phyloP scores from a whole-genome alignment of 2,888 invertebrate species.

The Ametastegia equiseti region DNA sequence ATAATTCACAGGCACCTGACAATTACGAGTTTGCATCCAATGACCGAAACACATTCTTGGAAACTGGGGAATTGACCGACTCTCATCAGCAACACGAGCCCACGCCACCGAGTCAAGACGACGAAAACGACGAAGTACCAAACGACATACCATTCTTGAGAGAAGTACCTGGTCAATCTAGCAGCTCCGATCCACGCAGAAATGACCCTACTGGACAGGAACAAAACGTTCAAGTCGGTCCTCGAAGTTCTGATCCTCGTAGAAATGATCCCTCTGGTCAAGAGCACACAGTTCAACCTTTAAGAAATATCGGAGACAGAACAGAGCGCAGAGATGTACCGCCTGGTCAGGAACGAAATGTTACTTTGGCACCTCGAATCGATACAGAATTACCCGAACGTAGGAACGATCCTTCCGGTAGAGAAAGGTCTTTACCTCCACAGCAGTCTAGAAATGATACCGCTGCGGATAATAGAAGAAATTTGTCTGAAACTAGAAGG shows the following conservation, averaged over 20 bases:
- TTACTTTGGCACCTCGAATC: constrained; percentile 58
- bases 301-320: constrained; percentile 64
- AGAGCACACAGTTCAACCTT: constrained; percentile 58
- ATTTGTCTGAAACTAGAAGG: constrained; percentile 30
- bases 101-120: constrained; percentile 70
- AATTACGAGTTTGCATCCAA: constrained; percentile 74
- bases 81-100: constrained; percentile 71
- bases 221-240: constrained; percentile 64
- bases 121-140: constrained; percentile 74
- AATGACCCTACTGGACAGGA: constrained; percentile 74
- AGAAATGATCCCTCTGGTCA: constrained; percentile 73
- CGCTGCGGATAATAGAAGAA: constrained; percentile 63
- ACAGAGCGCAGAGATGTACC: constrained; percentile 66
- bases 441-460: constrained; percentile 71
- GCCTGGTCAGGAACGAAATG: constrained; percentile 65
- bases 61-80: constrained; percentile 74
- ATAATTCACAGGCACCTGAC: constrained; percentile 63
- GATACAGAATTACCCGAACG: constrained; percentile 67
- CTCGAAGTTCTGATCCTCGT: constrained; percentile 67
- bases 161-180: constrained; percentile 73
- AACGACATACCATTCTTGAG: constrained; percentile 73
- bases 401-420: constrained; percentile 72
- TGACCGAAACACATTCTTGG: constrained; percentile 74
- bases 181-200: constrained; percentile 70
- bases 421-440: constrained; percentile 69